Evolutionary conservation across 1,140 invertebrate species (phyloP), one percentile per base, ranked within the genome.

Genomic region (Chironomus tepperi): DNA sequence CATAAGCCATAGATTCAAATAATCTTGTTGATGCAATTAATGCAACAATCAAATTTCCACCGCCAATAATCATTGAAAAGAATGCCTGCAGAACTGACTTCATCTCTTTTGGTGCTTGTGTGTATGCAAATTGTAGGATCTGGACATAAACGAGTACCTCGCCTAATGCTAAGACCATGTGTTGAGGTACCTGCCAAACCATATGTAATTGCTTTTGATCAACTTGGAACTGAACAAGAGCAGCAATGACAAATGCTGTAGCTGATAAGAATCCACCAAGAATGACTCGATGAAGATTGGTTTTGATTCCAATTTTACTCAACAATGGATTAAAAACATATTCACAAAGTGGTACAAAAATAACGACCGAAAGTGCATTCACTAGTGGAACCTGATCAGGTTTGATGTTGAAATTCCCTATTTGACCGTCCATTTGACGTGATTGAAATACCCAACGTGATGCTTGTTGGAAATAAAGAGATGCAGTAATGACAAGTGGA

Each of bases 171-270:
- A 96, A 89, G 1, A 95, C 81, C 18, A 94, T 79, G 79, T 94
- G 94, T 79, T 95, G 93, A 0, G 93, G 93, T 7, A 95, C 78
- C 78, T 94, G 85, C 88, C 88, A 92, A 0, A 93, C 79, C 77
- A 95, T 93, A 77, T 90, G 89, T 5, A 95, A 79, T 1, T 83
- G 88, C 8, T 24, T 74, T 65, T 16, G 15, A 21, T 75, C 65
- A 34, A 74, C 43, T 18, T 16, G 24, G 18, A 75, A 73, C 43
- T 75, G n/a, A 73, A 75, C 8, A 47, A 70, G 7, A 75, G 16
- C 47, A n/a, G 47, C 75, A 0, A 76, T 10, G 0, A 67, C 76
- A 80, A 92, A 92, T 7, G 90, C 83, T 7, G 85, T 43, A 16
- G 85, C 84, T 64, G 88, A 87, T 10, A 91, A 79, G 43, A 90